phyloP scores from a whole-genome alignment of 2,113 vertebrate genomes.

The Thamnophis sirtalis region DNA sequence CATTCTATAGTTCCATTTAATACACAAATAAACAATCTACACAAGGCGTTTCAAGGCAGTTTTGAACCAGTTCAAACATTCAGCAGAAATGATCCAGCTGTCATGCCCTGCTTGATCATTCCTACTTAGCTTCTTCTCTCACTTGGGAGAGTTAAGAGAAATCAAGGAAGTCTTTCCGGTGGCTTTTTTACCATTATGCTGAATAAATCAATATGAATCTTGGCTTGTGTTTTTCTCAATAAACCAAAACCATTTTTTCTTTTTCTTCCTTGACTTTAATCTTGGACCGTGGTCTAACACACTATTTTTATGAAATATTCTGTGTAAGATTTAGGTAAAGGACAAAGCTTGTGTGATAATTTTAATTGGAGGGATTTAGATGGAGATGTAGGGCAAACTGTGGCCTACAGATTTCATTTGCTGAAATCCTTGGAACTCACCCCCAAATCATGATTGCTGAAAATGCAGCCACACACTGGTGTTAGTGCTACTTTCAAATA shows the following conservation, averaged over 20 bases:
- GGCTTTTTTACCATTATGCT: not conserved
- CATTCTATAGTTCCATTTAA: not conserved
- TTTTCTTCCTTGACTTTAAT: not conserved
- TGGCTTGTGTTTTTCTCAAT: not conserved
- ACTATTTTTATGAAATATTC: not conserved
- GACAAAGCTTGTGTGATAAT: not conserved
- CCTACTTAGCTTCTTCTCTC: not conserved
- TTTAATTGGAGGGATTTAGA: not conserved
- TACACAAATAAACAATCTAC: not conserved
- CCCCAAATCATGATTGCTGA: not conserved
- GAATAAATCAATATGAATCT: not conserved
- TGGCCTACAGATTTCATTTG: not conserved
- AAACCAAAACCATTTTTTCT: not conserved
- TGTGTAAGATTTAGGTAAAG: not conserved
- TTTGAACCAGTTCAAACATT: not conserved
- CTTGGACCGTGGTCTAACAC: not conserved
- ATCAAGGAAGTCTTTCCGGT: not conserved
- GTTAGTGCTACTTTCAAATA: not conserved
- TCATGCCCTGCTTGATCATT: not conserved
- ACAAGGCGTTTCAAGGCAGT: not conserved
- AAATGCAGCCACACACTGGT: not conserved
- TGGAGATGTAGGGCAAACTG: not conserved
- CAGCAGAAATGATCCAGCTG: not conserved
- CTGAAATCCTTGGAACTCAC: not conserved
- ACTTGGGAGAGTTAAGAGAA: not conserved